These are phyloP conservation scores for Nicator chloris DNA, from an alignment of 2,113 vertebrate species.

Conservation along the genomic window DNA sequence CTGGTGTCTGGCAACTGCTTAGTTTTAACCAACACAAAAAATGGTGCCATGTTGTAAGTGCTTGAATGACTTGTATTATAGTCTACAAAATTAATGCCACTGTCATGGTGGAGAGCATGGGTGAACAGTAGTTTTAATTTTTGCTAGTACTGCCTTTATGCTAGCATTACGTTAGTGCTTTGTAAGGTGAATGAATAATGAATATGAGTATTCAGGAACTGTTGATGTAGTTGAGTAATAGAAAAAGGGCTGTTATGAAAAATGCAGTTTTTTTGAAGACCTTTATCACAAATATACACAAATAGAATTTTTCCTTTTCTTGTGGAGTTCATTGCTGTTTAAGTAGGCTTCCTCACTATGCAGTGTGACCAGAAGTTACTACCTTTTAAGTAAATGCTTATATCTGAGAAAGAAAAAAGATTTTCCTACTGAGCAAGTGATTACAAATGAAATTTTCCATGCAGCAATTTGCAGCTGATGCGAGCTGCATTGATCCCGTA, in stretches of 20 bases:
- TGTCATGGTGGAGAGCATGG: not conserved
- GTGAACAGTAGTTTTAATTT: not conserved
- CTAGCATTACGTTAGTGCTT: not conserved
- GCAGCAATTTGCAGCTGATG: not conserved
- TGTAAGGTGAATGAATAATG: not conserved
- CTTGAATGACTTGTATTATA: not conserved
- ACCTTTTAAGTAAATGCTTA: not conserved
- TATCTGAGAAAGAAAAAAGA: not conserved
- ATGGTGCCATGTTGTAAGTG: not conserved
- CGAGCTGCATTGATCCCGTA: not conserved
- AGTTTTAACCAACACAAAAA: not conserved
- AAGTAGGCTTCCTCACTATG: not conserved
- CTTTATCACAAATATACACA: not conserved
- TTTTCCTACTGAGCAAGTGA: not conserved
- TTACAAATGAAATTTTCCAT: not conserved
- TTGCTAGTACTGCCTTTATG: not conserved
- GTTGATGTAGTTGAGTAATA: not conserved
- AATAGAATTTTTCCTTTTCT: not conserved
- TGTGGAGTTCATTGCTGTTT: not conserved
- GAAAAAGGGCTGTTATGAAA: not conserved
- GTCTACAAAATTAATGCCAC: not conserved
- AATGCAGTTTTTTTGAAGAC: not conserved
- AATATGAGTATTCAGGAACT: not conserved
- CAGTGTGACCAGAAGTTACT: not conserved
- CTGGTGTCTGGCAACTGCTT: not conserved